Base-by-base conservation (phyloP, 2,888 invertebrate species). In the Clostera curtula region DNA sequence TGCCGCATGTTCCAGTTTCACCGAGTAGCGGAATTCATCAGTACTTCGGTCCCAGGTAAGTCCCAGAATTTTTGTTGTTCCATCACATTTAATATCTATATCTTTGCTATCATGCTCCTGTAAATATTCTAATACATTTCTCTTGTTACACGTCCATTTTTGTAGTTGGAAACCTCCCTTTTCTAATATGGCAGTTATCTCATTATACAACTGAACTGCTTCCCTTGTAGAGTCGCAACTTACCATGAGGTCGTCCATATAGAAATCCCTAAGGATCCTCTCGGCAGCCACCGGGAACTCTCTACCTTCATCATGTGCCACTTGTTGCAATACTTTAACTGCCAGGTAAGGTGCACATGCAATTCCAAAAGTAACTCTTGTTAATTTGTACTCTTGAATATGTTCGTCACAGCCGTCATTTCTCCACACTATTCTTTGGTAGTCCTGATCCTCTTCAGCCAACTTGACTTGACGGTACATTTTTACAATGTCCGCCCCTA, bases 161-260 rank as follows among this genome's bases (percentile, higher is more conserved):
- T 55, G 42, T 3, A 59, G 25, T 4, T 39, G 23, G 25, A 62
- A 58, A 2, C 57, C 55, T 11, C 49, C 58, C n/a, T 31, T 32
- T 19, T 24, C 32, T n/a, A 59, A 12, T 10, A 59, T 20, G 1
- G 25, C 15, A 3, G 24, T 43, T 5, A 48, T 26, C 30, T 51
- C 36, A 17, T 37, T 22, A 12, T 34, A 26, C 9, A 48, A n/a
- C 7, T 19, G 18, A 24, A 41, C 12, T 19, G 23, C 34, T 25
- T 33, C 27, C 42, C 37, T 15, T 31, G 40, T 7, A 19, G 19
- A 18, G n/a, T 43, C 20, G 14, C 36, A 30, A 1, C 49, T 42
- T 1, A 34, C 30, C 24, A 47, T 28, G 2, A 48, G 21, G 15
- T 50, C 48, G 24, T 52, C 47, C 28, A 46, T 34, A 15, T 48